phyloP scores from a whole-genome alignment of 2,888 invertebrate genomes.

The Andrena hattorfiana region DNA sequence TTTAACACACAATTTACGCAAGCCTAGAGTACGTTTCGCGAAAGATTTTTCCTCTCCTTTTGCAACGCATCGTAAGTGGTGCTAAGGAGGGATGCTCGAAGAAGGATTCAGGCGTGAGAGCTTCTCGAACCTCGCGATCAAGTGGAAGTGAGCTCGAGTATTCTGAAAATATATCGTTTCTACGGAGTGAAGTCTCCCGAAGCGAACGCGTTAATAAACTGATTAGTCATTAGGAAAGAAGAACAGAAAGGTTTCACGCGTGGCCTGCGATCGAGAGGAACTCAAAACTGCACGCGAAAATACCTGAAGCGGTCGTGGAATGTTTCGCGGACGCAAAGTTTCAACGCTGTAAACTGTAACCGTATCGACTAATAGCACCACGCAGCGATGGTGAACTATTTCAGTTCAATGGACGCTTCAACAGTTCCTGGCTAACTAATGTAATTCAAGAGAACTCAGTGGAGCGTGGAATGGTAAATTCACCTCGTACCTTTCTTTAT shows the following conservation, averaged over 20 bases:
- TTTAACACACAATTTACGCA: constrained; percentile 17
- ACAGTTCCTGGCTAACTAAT: neutral
- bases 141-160: neutral
- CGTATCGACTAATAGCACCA: constrained; percentile 60
- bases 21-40: constrained; percentile 16
- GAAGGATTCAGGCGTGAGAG: neutral
- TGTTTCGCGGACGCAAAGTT: constrained; percentile 27
- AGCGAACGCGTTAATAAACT: neutral
- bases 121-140: neutral
- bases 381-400: constrained; percentile 34
- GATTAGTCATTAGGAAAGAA: neutral
- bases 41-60: neutral
- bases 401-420: constrained; percentile 10
- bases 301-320: constrained; percentile 29
- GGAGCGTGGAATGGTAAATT: constrained; percentile 23
- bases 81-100: neutral
- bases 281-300: constrained; percentile 34
- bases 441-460: constrained; percentile 41
- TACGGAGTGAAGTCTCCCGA: neutral
- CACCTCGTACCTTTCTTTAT: constrained; percentile 42
- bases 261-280: constrained; percentile 57
- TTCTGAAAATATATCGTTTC: neutral
- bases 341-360: constrained; percentile 29
- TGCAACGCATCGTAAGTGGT: neutral
- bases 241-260: neutral